phyloP scores from a whole-genome alignment of 2,888 invertebrate species.

The Agrotis exclamationis region DNA sequence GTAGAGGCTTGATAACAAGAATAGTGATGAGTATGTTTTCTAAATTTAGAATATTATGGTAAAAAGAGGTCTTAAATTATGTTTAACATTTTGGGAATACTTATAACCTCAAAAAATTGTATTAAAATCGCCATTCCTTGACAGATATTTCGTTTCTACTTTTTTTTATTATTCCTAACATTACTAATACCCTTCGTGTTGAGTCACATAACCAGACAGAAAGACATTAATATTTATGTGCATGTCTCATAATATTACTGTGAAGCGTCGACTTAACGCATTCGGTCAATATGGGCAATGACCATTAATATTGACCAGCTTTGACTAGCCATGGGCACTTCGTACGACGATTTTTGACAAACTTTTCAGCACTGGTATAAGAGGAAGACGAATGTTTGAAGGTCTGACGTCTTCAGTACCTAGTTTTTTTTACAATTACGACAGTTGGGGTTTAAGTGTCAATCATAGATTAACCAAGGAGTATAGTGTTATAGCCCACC shows the following conservation, averaged over 20 bases:
- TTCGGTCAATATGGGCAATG: constrained; percentile 14
- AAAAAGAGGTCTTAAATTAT: background rate
- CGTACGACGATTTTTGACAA: no score
- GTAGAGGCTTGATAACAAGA: constrained; percentile 28
- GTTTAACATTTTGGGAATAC: background rate
- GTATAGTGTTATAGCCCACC: no score
- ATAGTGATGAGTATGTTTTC: constrained; percentile 40
- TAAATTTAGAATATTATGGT: constrained; percentile 33
- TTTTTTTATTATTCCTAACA: background rate
- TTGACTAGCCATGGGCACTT: background rate
- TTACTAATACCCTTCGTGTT: background rate
- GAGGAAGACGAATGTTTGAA: no score
- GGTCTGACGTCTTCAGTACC: no score
- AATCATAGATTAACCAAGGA: background rate
- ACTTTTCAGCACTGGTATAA: background rate
- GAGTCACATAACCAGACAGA: constrained; percentile 26
- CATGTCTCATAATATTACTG: constrained; percentile 78
- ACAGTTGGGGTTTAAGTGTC: background rate
- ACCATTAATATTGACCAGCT: background rate
- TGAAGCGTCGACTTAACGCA: background rate
- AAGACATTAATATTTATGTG: constrained; percentile 76
- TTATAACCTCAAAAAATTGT: background rate
- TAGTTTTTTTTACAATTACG: no score
- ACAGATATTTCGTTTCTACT: background rate
- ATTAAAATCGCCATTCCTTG: background rate